Percentiles rank a stretch among this genome's conserved stretches.
Evolutionary conservation across 2,888 invertebrate genomes (phyloP).

Genomic region (Meandrusa payeni): DNA sequence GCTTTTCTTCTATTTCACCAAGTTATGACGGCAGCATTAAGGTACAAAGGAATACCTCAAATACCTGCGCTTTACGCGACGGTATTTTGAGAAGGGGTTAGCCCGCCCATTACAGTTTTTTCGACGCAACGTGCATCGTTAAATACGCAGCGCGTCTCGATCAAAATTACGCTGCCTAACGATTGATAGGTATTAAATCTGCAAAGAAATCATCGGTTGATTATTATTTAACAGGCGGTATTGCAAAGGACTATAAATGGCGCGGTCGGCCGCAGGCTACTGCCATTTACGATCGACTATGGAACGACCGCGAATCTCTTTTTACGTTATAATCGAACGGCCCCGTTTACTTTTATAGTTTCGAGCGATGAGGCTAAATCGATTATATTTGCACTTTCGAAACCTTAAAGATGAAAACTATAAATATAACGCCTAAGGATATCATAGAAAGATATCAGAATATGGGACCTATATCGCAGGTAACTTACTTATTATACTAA

Average conservation of each 20-base stretch:
- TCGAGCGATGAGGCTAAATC: conserved; percentile 1
- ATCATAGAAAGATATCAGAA: no score
- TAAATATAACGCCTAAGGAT: no score
- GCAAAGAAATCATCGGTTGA: conserved; percentile 62
- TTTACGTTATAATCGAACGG: conserved; percentile 77
- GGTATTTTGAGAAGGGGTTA: conserved; percentile 56
- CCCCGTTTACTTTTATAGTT: conserved; percentile 60
- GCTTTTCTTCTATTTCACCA: no score
- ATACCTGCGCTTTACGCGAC: conserved; percentile 46
- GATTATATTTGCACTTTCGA: no score
- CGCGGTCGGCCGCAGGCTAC: conserved; percentile 64
- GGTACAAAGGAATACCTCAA: conserved; percentile 30
- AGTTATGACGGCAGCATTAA: conserved; percentile 2
- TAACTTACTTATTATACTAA: no score
- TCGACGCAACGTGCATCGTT: conserved; percentile 44
- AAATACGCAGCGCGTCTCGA: conserved; percentile 50
- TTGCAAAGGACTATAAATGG: conserved; percentile 75
- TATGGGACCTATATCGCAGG: no score
- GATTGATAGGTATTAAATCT: conserved; percentile 60
- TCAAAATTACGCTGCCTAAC: conserved; percentile 46
- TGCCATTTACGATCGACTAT: conserved; percentile 80
- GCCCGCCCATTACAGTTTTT: conserved; percentile 44
- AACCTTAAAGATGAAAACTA: no score
- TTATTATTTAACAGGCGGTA: conserved; percentile 72
- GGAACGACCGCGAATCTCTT: conserved; percentile 75